Conservation (phyloP, 2,888 invertebrate species). For the Drosophila falleni region DNA sequence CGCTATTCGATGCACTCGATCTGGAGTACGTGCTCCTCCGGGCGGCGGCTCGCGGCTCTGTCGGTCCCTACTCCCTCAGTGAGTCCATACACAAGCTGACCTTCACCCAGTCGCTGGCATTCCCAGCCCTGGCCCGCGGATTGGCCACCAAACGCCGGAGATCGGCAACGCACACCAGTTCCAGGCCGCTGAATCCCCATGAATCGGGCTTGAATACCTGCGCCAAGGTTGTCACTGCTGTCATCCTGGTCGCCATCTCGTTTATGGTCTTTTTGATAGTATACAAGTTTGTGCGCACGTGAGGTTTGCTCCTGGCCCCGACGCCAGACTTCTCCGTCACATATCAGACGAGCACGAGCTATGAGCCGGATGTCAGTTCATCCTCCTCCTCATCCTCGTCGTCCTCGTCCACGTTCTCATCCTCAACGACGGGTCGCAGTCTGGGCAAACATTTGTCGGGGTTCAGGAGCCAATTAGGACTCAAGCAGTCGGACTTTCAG, state of each 20-base stretch:
- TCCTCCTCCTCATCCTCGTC: conserved; percentile 31
- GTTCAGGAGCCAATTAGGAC: conserved; percentile 85
- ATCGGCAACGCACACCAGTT: conserved; percentile 86
- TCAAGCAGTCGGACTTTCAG: conserved; percentile 74
- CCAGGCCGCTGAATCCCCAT: conserved; percentile 87
- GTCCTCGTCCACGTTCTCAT: conserved; percentile 31
- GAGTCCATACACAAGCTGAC: conserved; percentile 91
- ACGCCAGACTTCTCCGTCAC: conserved; percentile 85
- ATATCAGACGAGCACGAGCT: conserved; percentile 78
- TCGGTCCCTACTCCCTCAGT: conserved; percentile 90
- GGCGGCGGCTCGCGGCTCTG: conserved; percentile 90
- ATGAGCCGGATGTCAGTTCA: conserved; percentile 57
- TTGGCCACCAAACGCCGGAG: conserved; percentile 88
- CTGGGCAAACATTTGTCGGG: conserved; percentile 84
- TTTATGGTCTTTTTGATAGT: conserved; percentile 91
- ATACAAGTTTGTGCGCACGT: conserved; percentile 91
- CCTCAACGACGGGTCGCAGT: conserved; percentile 66
- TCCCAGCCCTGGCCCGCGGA: conserved; percentile 90
- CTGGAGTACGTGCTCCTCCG: conserved; percentile 89
- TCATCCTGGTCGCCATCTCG: conserved; percentile 89
- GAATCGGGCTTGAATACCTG: conserved; percentile 90
- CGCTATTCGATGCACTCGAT: conserved; percentile 90
- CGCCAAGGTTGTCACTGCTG: conserved; percentile 90
- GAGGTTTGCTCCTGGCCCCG: conserved; percentile 91
- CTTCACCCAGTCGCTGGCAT: conserved; percentile 90